Conservation (phyloP, 2,888 invertebrate species). For the Orchesellides sinensis region DNA sequence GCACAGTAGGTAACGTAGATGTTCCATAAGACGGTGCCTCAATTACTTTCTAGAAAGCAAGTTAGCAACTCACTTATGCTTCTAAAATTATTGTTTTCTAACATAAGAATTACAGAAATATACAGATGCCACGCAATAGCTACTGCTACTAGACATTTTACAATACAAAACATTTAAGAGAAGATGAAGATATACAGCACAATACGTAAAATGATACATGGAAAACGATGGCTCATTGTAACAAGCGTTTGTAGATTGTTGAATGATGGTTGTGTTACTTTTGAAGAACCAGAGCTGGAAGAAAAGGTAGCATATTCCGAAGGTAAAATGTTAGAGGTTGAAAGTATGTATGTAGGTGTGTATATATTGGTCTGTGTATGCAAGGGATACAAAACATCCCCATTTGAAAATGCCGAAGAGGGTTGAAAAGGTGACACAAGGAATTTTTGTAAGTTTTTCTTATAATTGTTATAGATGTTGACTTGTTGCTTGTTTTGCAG, state of each 20-base stretch:
- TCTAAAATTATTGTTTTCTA: too few species aligned
- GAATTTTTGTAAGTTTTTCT: slow-evolving; percentile 45
- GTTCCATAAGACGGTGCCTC: background rate
- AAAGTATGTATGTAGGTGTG: background rate
- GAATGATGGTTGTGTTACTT: background rate
- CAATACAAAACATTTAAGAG: too few species aligned
- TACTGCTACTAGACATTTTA: too few species aligned
- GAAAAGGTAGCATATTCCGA: slow-evolving; percentile 28
- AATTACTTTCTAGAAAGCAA: background rate
- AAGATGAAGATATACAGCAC: too few species aligned
- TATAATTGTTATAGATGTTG: slow-evolving; percentile 10
- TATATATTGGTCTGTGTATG: background rate
- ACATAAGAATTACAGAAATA: too few species aligned
- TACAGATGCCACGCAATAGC: too few species aligned
- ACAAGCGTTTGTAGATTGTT: slow-evolving; percentile 15
- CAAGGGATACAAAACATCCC: slow-evolving; percentile 13
- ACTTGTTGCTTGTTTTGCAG: slow-evolving; percentile 41
- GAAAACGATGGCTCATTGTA: slow-evolving; percentile 30
- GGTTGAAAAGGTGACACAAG: slow-evolving; percentile 50
- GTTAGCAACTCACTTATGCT: slow-evolving; percentile 4
- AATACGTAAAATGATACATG: too few species aligned
- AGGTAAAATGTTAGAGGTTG: background rate
- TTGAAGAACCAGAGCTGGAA: background rate
- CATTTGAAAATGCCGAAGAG: slow-evolving; percentile 29
- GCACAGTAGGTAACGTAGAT: background rate